Percentiles rank a stretch among this genome's conserved stretches.
phyloP scores from a whole-genome alignment of 2,888 invertebrate genomes.

The Acleris emargana region DNA sequence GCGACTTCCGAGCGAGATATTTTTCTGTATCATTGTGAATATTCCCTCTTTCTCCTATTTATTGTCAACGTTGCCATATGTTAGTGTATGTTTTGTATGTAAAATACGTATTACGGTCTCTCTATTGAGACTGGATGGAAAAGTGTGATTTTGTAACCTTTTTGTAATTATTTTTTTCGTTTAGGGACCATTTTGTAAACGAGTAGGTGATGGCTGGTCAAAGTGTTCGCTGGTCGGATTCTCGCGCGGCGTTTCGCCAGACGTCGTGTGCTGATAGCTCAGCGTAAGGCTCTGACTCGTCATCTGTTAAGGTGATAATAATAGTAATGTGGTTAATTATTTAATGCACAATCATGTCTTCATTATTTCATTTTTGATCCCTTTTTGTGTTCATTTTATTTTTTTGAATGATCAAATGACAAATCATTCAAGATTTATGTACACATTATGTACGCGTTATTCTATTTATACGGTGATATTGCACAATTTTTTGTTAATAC shows the following conservation, averaged over 20 bases:
- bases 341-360: constrained; percentile 77
- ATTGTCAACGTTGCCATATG: constrained; percentile 84
- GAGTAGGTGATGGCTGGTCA: constrained; percentile 57
- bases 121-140: constrained; percentile 58
- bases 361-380: constrained; percentile 53
- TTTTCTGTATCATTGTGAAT: constrained; percentile 71
- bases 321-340: constrained; percentile 65
- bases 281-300: constrained; percentile 47
- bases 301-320: constrained; percentile 77
- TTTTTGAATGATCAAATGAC: constrained; percentile 56
- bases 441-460: constrained; percentile 66
- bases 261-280: constrained; percentile 51
- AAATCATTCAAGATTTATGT: constrained; percentile 52
- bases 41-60: constrained; percentile 73
- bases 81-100: constrained; percentile 79
- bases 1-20: constrained; percentile 45
- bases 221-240: constrained; percentile 49
- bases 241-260: constrained; percentile 68
- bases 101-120: constrained; percentile 79
- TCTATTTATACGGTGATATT: constrained; percentile 62
- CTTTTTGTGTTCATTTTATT: constrained; percentile 63
- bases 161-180: constrained; percentile 70
- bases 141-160: constrained; percentile 77
- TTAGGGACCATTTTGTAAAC: constrained; percentile 81
- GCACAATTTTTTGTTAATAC: constrained; percentile 69